A percentile compares a stretch with the other conserved stretches of the same genome.
Evolutionary conservation across 2,113 vertebrate species (phyloP).

Genomic region (Zapus hudsonius): DNA sequence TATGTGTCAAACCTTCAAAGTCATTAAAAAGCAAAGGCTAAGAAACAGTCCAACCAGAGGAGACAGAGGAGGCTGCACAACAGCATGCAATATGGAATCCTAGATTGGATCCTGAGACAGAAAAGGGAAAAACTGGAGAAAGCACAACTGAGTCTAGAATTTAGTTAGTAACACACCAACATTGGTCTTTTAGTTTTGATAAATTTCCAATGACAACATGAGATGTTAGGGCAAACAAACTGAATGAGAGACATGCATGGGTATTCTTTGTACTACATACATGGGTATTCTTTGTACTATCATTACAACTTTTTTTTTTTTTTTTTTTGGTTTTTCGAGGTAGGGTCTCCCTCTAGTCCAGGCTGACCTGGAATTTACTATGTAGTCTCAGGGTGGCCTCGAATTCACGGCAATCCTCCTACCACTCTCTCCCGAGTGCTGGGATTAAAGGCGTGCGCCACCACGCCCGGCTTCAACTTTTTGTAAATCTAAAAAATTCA

Average conservation of each 20-base stretch:
- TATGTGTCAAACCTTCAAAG: not conserved
- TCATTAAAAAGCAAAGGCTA: slow-evolving; percentile 30
- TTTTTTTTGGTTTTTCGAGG: too few relatives aligned
- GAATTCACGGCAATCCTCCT: too few relatives aligned
- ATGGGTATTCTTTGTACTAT: not conserved
- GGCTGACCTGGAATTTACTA: too few relatives aligned
- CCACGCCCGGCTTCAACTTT: too few relatives aligned
- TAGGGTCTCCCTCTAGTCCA: too few relatives aligned
- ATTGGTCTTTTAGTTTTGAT: slow-evolving; percentile 15
- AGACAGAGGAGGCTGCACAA: not conserved
- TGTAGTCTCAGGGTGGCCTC: too few relatives aligned
- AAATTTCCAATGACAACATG: not conserved
- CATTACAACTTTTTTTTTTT: not conserved
- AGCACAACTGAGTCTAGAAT: not conserved
- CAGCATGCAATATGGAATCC: not conserved
- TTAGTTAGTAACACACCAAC: not conserved
- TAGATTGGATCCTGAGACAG: not conserved
- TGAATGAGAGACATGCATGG: not conserved
- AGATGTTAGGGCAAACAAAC: not conserved
- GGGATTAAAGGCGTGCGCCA: too few relatives aligned
- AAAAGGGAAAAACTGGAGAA: not conserved
- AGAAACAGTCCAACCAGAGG: not conserved
- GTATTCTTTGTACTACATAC: not conserved
- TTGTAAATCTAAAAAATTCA: not conserved
- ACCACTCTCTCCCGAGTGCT: too few relatives aligned